A percentile compares a stretch with the other conserved stretches of the same genome.
Evolutionary conservation across 2,888 invertebrate species (phyloP).

Genomic region (Hemaris fuciformis): DNA sequence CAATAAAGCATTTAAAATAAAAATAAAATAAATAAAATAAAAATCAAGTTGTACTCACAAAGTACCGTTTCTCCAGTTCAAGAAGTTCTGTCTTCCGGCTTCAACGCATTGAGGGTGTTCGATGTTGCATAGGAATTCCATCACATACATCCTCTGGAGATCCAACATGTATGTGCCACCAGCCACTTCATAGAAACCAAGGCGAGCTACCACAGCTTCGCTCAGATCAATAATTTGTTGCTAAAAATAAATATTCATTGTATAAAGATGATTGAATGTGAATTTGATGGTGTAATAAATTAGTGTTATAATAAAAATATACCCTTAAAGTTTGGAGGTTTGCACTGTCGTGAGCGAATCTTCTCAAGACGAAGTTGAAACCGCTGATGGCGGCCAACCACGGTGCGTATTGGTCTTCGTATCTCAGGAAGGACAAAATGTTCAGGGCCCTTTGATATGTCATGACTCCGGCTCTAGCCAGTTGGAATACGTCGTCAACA

Average conservation of each 20-base stretch:
- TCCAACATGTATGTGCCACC: slow-evolving; percentile 75
- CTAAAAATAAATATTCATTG: slow-evolving; percentile 48
- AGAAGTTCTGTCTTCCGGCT: slow-evolving; percentile 60
- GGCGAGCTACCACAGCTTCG: slow-evolving; percentile 63
- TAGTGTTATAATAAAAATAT: neutral
- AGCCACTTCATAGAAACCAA: slow-evolving; percentile 71
- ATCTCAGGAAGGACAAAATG: slow-evolving; percentile 79
- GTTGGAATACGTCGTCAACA: slow-evolving; percentile 84
- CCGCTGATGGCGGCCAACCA: slow-evolving; percentile 84
- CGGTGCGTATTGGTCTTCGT: slow-evolving; percentile 85
- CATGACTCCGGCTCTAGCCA: slow-evolving; percentile 78
- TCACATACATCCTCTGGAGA: slow-evolving; percentile 77
- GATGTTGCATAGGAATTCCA: slow-evolving; percentile 80
- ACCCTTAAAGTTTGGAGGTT: slow-evolving; percentile 21
- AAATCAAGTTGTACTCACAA: slow-evolving; percentile 45
- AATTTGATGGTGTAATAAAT: neutral
- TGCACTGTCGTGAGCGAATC: slow-evolving; percentile 59
- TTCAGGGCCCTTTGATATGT: slow-evolving; percentile 79
- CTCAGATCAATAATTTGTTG: slow-evolving; percentile 66
- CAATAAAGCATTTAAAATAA: too few relatives aligned
- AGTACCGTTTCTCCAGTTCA: slow-evolving; percentile 53
- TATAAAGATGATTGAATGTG: neutral
- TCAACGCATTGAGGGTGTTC: slow-evolving; percentile 63
- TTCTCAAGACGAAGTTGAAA: slow-evolving; percentile 63
- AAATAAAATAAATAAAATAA: too few relatives aligned